Base-by-base conservation (phyloP, 2,113 vertebrate genomes). In the Beaufortia kweichowensis region DNA sequence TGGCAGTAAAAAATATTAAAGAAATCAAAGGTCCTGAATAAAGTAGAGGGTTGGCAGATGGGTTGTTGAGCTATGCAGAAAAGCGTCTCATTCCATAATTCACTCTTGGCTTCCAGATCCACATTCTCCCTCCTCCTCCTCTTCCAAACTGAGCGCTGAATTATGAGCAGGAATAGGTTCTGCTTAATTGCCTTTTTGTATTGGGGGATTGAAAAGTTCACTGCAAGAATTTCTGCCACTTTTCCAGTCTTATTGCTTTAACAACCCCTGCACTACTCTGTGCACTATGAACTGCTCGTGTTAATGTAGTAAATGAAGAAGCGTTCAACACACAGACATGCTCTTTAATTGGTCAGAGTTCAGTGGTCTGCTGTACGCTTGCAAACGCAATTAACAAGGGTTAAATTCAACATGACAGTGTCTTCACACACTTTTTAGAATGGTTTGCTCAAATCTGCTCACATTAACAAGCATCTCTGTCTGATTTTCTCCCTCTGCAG, bases 401-500 rank as follows among this genome's bases (percentile, higher is more conserved):
- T 73, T 73, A 61, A 61, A 73, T 61, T 73, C 55, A 61, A 35
- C 43, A 43, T 70, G 41, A 19, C 19, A 33, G 8, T 56, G 21
- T 71, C 67, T 70, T 41, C 26, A 23, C 41, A 21, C 39, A 43
- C 1, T 10, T 61, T 69, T 12, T 69, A 6, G 46, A 2, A 71
- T 23, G 71, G 60, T 74, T 9, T 76, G 61, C 55, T 81, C 2
- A 86, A 4, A 86, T 60, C 24, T 41, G 6, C 23, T 73, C 23
- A 6, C 21, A 39, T 35, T 41, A 71, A 59, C 33, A 19, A 12
- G 5, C 8, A 17, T 71, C 35, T 87, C 70, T 85, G 76, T 64
- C 85, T 35, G 8, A 79, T 8, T 87, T 33, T 88, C 68, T 85
- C 78, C 68, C 84, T 57, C 63, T 15, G 23, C 76, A 98, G 96